Base-by-base conservation (phyloP, 2,888 invertebrate genomes). In the Lithosia quadra region DNA sequence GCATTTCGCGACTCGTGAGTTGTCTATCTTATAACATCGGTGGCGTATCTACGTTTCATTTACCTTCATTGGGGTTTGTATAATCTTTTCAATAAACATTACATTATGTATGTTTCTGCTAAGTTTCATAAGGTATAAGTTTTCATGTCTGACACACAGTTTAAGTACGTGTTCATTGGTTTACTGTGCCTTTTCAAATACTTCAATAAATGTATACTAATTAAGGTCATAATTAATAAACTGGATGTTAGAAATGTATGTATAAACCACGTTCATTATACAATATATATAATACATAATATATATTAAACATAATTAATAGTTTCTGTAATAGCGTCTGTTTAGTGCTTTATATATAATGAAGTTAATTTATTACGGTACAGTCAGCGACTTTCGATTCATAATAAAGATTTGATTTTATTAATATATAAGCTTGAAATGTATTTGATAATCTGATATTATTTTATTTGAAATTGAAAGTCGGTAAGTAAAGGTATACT, bases 391-490 rank as follows among this genome's bases (percentile, higher is more conserved):
- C 53, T 63, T 63, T 63, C 21, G 5, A 15, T n/a, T 15, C 53
- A 18, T n/a, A 49, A 49, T 49, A 49, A 49, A 49, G 8, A 49
- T 49, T 49, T 49, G n/a, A n/a, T 49, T 49, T 49, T n/a, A n/a
- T n/a, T 0, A 49, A 49, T 49, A 49, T 49, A 4, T 49, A 49
- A 49, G 2, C 8, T 33, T 28, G 21, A 21, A 33, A n/a, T 63
- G 49, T 33, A 15, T 55, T 55, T 63, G 18, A 55, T 36, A 63
- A 28, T 49, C 49, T n/a, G 21, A 21, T 33, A 36, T 63, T 65
- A 55, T 39, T 56, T 34, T 65, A 58, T 65, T 66, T 18, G n/a
- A 24, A 28, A 0, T 61, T 34, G 36, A 60, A 60, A 59, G 34
- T 2, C 5, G 34, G 36, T 43, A n/a, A 2, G 43, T 43, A 57